Conservation (phyloP, 2,113 vertebrate genomes). For the Indicator maculatus region DNA sequence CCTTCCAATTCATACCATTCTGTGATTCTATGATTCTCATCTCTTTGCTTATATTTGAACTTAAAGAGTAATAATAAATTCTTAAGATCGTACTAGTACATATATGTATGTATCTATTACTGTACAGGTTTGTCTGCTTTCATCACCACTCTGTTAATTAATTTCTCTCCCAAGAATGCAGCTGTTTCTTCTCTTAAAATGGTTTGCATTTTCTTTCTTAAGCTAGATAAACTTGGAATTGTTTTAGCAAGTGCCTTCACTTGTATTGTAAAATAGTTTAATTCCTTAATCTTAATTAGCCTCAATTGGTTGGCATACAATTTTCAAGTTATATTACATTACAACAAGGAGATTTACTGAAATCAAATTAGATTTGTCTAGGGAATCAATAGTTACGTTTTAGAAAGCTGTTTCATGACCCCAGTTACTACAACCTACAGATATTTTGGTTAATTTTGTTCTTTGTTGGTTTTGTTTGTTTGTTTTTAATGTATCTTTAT, state of each 20-base stretch:
- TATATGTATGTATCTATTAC: not conserved
- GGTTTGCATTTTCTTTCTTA: not conserved
- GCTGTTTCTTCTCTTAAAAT: not conserved
- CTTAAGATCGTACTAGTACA: not conserved
- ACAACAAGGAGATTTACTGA: not conserved
- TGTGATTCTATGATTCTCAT: not conserved
- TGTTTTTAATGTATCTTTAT: not conserved
- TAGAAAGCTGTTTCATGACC: not conserved
- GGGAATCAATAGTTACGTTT: not conserved
- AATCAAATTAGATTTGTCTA: not conserved
- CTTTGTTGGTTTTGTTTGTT: not conserved
- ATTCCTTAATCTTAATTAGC: not conserved
- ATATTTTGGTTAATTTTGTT: rapidly evolving
- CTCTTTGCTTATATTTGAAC: not conserved
- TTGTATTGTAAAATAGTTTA: not conserved
- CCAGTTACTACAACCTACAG: not conserved
- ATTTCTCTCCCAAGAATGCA: not conserved
- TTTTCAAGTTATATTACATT: not conserved
- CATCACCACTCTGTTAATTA: not conserved
- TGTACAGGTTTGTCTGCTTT: not conserved
- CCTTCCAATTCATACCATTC: no score
- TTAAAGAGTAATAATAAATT: not conserved
- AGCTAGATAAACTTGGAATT: not conserved
- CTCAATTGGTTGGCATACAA: not conserved
- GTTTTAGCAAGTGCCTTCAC: not conserved